Base-by-base conservation (phyloP, 2,113 vertebrate genomes). In the Haliaeetus leucogaster region DNA sequence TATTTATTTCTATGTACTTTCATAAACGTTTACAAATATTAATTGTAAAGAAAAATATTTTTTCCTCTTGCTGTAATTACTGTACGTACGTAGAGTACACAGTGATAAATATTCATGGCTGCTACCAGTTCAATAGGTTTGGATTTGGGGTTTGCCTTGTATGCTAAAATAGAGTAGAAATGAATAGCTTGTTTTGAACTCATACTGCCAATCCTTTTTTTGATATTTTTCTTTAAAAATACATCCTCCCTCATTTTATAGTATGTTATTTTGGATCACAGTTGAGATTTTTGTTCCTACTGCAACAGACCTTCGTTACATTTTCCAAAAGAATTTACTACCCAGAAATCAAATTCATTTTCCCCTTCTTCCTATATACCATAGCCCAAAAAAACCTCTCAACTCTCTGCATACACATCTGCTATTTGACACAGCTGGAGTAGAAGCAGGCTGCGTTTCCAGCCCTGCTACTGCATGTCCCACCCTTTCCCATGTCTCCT, bases 11-110 rank as follows among this genome's bases (percentile, higher is more conserved):
- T 97, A 93, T 85, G 89, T 95, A 97, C 94, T 98, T 98, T 97
- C 97, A 97, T 97, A 98, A 98, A 95, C 87, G 56, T 97, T 97
- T 95, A 97, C 91, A 94, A 97, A 98, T 62, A 97, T 95, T 95
- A 96, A 91, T 96, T 95, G 89, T 95, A 92, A 97, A 86, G 92
- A 95, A 86, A 97, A 97, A 97, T 77, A 84, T 91, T 97, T 97
- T 93, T 97, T 91, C 80, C 93, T 81, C 90, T 95, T 95, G 89
- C 82, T 94, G 76, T 93, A 95, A 98, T 97, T 97, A 95, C 82
- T 94, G 16, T 85, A 89, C 58, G 58, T 93, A 92, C 93, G 92
- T 95, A 95, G 14, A 96, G 83, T 67, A 84, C 90, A 74, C 59
- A 67, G 45, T 52, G 62, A 95, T 90, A 96, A 97, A 97, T 95